phyloP scores from a whole-genome alignment of 2,113 vertebrate genomes.

The Platysternon megacephalum region DNA sequence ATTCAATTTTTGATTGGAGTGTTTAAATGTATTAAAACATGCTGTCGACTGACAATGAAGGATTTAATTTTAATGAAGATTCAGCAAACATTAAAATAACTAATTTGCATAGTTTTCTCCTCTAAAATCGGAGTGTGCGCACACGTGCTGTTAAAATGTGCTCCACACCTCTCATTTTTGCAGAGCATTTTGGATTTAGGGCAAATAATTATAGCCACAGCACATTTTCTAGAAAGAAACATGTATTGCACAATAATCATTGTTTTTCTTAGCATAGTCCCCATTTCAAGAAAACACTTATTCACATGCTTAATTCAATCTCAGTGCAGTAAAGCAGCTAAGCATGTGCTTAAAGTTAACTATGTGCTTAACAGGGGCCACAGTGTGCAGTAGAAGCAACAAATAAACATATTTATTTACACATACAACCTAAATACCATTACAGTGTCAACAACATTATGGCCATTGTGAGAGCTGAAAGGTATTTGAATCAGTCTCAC shows the following conservation, averaged over 20 bases:
- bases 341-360: not conserved
- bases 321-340: not conserved
- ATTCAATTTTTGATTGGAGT: not conserved
- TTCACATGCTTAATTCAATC: not conserved
- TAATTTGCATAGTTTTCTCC: not conserved
- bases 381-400: not conserved
- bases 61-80: not conserved
- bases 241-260: not conserved
- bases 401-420: not conserved
- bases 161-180: not conserved
- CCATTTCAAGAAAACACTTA: not conserved
- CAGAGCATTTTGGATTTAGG: not conserved
- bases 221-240: not conserved
- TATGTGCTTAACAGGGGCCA: not conserved
- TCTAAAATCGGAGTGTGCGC: fast-evolving
- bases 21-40: not conserved
- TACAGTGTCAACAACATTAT: not conserved
- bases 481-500: not conserved
- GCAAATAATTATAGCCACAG: not conserved
- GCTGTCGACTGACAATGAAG: not conserved
- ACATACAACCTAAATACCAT: not conserved
- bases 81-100: not conserved
- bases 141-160: not conserved
- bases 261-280: not conserved
- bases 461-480: not conserved